These are phyloP conservation scores for Noctua fimbriata DNA, from an alignment of 2,888 invertebrate genomes.

Conservation along the genomic window DNA sequence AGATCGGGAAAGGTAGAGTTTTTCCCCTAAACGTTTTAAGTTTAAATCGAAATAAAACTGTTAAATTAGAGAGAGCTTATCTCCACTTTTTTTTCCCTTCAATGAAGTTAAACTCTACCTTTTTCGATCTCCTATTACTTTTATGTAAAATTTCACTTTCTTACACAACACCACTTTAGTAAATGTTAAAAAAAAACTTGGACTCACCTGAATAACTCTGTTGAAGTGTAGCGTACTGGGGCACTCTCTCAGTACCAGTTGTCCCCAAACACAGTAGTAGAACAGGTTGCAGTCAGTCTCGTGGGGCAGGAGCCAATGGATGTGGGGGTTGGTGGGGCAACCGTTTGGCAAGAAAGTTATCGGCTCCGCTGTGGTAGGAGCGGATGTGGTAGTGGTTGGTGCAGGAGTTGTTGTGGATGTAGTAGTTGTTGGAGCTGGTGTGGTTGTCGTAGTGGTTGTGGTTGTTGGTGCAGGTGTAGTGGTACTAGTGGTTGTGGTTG, in stretches of 20 bases:
- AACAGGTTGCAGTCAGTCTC: constrained; percentile 78
- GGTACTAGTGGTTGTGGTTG: constrained; percentile 16
- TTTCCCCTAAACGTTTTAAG: no score
- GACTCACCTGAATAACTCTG: constrained; percentile 75
- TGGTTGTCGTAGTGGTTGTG: constrained; percentile 15
- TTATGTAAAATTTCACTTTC: not conserved
- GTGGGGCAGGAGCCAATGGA: constrained; percentile 82
- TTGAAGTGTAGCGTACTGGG: constrained; percentile 78
- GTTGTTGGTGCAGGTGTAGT: constrained; percentile 28
- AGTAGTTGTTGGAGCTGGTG: constrained; percentile 46
- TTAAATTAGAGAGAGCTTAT: not conserved
- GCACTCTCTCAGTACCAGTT: constrained; percentile 73
- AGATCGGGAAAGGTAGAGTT: not conserved
- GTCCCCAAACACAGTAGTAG: constrained; percentile 84
- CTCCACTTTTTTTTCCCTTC: not conserved
- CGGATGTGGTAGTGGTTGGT: constrained; percentile 37
- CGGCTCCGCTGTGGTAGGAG: constrained; percentile 20
- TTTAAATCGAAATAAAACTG: not conserved
- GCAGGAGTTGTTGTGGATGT: constrained; percentile 30
- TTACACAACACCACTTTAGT: not conserved
- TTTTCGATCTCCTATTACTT: not conserved
- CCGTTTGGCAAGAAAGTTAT: constrained; percentile 78
- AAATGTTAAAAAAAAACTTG: not conserved
- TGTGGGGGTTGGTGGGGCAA: constrained; percentile 79
- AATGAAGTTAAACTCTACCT: not conserved